Percentiles rank a stretch among this genome's conserved stretches.
These are phyloP conservation scores for Lontra canadensis DNA, from an alignment of 2,113 vertebrate genomes.

Conservation along the genomic window DNA sequence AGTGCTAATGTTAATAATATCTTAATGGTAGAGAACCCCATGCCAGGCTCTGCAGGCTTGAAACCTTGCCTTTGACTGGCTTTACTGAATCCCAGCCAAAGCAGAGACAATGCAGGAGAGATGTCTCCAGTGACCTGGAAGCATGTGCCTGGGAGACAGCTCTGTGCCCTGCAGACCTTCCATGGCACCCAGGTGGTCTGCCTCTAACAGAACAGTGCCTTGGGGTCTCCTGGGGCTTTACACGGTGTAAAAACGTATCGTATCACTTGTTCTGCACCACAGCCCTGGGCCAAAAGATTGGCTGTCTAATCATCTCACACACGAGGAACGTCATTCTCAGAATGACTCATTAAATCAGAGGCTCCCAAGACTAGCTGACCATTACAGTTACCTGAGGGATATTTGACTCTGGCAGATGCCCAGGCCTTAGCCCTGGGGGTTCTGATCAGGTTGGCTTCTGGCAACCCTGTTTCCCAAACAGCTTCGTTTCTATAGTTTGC, in stretches of 20 bases:
- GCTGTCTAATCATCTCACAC: neutral
- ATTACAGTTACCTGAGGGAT: neutral
- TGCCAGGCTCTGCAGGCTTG: neutral
- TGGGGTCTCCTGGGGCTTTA: neutral
- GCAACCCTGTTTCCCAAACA: neutral
- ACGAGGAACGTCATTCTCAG: neutral
- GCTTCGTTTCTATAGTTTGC: neutral
- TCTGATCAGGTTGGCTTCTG: neutral
- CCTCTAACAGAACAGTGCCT: neutral
- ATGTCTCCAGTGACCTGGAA: neutral
- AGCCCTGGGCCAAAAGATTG: neutral
- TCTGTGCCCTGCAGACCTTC: neutral
- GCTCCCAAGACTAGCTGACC: neutral
- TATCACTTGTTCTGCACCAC: neutral
- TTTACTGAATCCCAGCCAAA: neutral
- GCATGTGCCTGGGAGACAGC: neutral
- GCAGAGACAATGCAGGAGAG: neutral
- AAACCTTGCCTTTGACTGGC: neutral
- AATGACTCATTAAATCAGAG: neutral
- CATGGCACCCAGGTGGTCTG: conserved; percentile 18
- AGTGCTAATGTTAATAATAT: conserved; percentile 34
- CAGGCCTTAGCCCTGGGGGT: neutral
- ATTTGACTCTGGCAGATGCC: neutral
- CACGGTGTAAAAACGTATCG: neutral
- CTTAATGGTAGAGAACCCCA: neutral